A percentile compares a stretch with the other conserved stretches of the same genome.
These are phyloP conservation scores for Myotis planiceps DNA, from an alignment of 2,797 vertebrate genomes.

Conservation along the genomic window DNA sequence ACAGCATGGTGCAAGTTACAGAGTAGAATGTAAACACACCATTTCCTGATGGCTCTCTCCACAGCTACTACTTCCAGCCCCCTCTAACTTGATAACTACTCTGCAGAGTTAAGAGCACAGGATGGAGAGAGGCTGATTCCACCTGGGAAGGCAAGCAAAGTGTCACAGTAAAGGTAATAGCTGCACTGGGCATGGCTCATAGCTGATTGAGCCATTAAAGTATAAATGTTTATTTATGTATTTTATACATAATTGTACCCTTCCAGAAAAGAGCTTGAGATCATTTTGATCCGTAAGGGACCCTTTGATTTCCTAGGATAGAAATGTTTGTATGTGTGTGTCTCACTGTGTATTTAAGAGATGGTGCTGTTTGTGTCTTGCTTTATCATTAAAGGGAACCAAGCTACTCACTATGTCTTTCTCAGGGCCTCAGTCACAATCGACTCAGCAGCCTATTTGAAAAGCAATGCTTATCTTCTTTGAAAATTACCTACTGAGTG, in stretches of 20 bases:
- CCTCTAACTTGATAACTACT: not conserved
- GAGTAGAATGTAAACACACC: not conserved
- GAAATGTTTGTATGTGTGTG: not conserved
- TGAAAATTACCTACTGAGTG: not conserved
- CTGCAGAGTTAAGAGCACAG: not conserved
- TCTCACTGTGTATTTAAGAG: not conserved
- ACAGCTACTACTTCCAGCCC: not conserved
- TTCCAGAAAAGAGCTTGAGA: not conserved
- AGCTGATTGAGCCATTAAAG: not conserved
- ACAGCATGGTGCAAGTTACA: not conserved
- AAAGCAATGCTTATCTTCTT: not conserved
- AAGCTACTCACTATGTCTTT: not conserved
- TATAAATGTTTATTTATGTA: not conserved
- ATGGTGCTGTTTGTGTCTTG: not conserved
- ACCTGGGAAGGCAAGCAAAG: not conserved
- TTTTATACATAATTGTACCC: not conserved
- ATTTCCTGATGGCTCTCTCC: not conserved
- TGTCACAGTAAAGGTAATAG: not conserved
- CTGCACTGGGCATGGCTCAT: no score
- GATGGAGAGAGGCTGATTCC: not conserved
- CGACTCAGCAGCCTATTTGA: not conserved
- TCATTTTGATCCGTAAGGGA: not conserved
- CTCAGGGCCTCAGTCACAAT: not conserved
- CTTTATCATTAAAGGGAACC: not conserved
- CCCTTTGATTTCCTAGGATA: not conserved